Evolutionary conservation across 2,888 invertebrate species (phyloP).

Genomic region (Cephus pygmeus): DNA sequence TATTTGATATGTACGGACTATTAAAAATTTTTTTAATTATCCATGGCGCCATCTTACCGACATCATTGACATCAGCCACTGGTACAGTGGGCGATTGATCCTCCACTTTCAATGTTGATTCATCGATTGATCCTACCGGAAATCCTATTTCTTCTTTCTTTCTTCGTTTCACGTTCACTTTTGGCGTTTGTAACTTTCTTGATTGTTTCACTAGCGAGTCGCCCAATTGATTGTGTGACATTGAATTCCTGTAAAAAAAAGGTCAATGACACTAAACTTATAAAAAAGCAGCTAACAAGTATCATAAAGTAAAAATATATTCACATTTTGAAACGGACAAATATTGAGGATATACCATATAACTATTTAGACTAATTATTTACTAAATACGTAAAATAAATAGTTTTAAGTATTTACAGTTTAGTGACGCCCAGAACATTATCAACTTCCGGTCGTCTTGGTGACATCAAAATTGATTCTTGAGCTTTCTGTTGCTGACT

Average conservation of each 20-base stretch:
- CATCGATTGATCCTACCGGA: constrained; percentile 1
- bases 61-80: background rate
- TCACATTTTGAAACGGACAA: background rate
- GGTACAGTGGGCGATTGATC: background rate
- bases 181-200: constrained; percentile 12
- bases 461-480: constrained; percentile 16
- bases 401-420: constrained; percentile 14
- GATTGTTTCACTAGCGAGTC: constrained; percentile 1
- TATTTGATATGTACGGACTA: background rate
- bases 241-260: background rate
- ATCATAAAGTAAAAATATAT: background rate
- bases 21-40: background rate
- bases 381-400: background rate
- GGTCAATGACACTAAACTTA: background rate
- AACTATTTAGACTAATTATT: background rate
- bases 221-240: background rate
- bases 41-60: constrained; percentile 8
- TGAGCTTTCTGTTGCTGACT: constrained; percentile 30
- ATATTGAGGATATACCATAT: background rate
- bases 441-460: constrained; percentile 4
- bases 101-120: background rate
- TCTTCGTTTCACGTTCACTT: constrained; percentile 14
- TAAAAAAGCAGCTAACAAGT: background rate
- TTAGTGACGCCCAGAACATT: background rate
- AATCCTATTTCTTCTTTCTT: constrained; percentile 11